Conservation (phyloP, 2,113 vertebrate genomes). For the Sprattus sprattus region DNA sequence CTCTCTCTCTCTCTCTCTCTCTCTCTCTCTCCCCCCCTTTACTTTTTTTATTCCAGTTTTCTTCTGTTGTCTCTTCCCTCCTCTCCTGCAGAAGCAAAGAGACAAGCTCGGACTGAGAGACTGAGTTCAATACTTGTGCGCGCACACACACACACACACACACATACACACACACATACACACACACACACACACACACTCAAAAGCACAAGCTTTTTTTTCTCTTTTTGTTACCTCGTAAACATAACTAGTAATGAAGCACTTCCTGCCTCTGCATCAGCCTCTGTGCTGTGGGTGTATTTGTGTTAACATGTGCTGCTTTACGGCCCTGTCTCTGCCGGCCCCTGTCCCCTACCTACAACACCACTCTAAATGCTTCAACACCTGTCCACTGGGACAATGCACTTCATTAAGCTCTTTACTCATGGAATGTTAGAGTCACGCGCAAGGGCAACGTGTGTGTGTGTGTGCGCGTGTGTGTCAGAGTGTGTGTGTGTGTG, state of each 20-base stretch:
- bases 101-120: not conserved
- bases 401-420: constrained; percentile 35
- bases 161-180: not conserved
- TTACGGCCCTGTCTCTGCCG: constrained; percentile 24
- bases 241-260: constrained; percentile 35
- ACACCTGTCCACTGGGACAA: constrained; percentile 35
- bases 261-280: not conserved
- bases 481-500: not conserved
- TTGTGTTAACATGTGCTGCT: constrained; percentile 39
- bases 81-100: no score
- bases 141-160: no score
- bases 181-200: not conserved
- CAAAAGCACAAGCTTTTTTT: not conserved
- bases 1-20: no score
- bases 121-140: no score
- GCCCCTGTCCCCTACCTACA: not conserved
- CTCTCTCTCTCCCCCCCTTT: not conserved
- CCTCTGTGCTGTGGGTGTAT: not conserved
- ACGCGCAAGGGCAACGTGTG: constrained; percentile 6
- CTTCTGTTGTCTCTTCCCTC: not conserved
- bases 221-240: constrained; percentile 39
- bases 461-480: constrained; percentile 1
- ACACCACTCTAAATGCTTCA: constrained; percentile 48
- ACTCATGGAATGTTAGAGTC: constrained; percentile 25
- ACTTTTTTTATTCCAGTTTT: not conserved